phyloP scores from a whole-genome alignment of 2,888 invertebrate genomes.

The Clepsis dumicolana region DNA sequence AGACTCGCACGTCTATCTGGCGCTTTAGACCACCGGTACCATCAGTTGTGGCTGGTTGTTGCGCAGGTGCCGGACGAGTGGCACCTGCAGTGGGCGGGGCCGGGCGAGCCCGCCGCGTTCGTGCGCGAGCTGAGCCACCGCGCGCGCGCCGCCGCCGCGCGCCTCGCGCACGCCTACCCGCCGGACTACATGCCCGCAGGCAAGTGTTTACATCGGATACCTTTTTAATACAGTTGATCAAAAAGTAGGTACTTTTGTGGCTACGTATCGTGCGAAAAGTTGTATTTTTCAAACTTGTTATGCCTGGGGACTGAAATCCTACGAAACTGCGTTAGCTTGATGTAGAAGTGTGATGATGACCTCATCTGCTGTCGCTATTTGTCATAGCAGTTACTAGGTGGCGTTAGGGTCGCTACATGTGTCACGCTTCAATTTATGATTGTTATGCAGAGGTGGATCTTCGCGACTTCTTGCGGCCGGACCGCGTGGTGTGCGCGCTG shows the following conservation, averaged over 20 bases:
- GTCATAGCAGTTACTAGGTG: no score
- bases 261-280: no score
- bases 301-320: no score
- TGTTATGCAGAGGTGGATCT: slow-evolving; percentile 66
- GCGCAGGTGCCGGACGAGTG: slow-evolving; percentile 74
- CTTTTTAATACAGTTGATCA: no score
- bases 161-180: slow-evolving; percentile 50
- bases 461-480: slow-evolving; percentile 64
- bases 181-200: slow-evolving; percentile 37
- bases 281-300: no score
- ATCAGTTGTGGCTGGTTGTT: neutral
- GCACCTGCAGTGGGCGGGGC: slow-evolving; percentile 74
- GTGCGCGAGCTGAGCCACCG: slow-evolving; percentile 69
- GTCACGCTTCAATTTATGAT: no score
- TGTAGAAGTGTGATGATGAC: no score
- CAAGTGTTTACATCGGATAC: no score
- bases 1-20: neutral
- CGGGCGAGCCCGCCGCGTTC: slow-evolving; percentile 63
- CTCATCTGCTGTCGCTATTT: no score
- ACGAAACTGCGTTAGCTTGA: no score
- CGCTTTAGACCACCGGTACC: neutral
- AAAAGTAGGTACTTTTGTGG: no score
- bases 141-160: slow-evolving; percentile 63
- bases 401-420: no score
- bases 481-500: slow-evolving; percentile 66